These are phyloP conservation scores for Podocnemis expansa DNA, from an alignment of 2,113 vertebrate genomes.

Conservation along the genomic window DNA sequence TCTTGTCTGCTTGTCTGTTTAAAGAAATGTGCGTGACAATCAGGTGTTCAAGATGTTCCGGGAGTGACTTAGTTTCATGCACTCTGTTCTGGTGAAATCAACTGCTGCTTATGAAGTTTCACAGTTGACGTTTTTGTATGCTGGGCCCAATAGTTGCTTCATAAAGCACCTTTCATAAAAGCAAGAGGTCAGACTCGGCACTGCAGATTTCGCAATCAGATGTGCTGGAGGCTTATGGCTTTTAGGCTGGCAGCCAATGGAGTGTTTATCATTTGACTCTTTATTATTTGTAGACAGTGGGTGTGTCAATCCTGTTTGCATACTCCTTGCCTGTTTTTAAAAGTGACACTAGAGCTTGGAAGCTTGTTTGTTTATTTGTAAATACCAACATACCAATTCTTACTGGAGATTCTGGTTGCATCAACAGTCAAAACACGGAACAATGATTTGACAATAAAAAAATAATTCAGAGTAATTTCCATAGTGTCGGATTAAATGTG, in stretches of 20 bases:
- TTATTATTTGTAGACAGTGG: not conserved
- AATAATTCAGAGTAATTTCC: not conserved
- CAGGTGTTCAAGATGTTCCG: not conserved
- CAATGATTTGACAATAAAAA: not conserved
- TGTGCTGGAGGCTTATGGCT: not conserved
- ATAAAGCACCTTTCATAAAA: slow-evolving; percentile 18
- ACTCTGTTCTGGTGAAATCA: not conserved
- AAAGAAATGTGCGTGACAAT: not conserved
- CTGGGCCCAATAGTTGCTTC: not conserved
- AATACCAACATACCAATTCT: not conserved
- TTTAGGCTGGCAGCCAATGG: slow-evolving; percentile 5
- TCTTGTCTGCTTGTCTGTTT: not conserved
- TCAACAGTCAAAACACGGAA: not conserved
- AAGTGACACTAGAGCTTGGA: not conserved
- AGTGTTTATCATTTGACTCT: not conserved
- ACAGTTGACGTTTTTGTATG: not conserved
- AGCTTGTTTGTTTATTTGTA: not conserved
- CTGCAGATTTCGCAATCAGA: not conserved
- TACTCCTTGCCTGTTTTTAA: not conserved
- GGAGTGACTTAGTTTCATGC: not conserved
- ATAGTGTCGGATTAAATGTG: not conserved
- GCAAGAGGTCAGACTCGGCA: not conserved
- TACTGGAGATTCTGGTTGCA: not conserved
- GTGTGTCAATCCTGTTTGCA: not conserved
- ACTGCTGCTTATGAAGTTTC: not conserved